Conservation (phyloP, 1,140 invertebrate species). For the Musca domestica region DNA sequence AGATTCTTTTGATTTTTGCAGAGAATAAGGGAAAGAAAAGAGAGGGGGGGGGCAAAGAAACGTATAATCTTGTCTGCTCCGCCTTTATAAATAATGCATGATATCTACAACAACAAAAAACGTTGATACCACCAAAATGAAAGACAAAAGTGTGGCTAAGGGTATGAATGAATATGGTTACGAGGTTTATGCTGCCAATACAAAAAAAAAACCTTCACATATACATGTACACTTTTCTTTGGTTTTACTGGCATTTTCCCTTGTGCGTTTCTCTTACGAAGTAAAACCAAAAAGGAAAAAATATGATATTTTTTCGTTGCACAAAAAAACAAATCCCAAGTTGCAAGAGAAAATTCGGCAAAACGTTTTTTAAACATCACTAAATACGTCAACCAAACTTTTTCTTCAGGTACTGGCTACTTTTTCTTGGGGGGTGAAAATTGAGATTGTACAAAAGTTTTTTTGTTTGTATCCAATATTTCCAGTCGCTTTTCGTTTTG, state of each 20-base stretch:
- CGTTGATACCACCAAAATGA: constrained; percentile 25
- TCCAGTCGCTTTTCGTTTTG: constrained; percentile 30
- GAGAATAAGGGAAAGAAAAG: too few species aligned
- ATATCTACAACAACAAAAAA: constrained; percentile 31
- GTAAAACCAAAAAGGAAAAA: not conserved
- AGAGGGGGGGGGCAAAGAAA: too few species aligned
- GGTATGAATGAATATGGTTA: constrained; percentile 12
- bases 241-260: not conserved
- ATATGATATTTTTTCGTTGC: constrained; percentile 23
- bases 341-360: constrained; percentile 6
- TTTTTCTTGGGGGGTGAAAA: constrained; percentile 30
- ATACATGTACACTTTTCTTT: not conserved
- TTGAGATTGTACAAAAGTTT: too few species aligned
- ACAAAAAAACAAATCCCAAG: not conserved
- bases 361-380: constrained; percentile 21
- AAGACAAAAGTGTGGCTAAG: constrained; percentile 6
- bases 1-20: too few species aligned
- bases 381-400: constrained; percentile 14
- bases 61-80: constrained; percentile 51
- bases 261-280: not conserved
- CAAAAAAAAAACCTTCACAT: not conserved
- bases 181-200: not conserved
- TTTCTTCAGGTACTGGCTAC: not conserved
- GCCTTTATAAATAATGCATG: constrained; percentile 56
- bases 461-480: not conserved